These are phyloP conservation scores for Drosophila ambigua DNA, from an alignment of 1,140 invertebrate species.

Conservation along the genomic window DNA sequence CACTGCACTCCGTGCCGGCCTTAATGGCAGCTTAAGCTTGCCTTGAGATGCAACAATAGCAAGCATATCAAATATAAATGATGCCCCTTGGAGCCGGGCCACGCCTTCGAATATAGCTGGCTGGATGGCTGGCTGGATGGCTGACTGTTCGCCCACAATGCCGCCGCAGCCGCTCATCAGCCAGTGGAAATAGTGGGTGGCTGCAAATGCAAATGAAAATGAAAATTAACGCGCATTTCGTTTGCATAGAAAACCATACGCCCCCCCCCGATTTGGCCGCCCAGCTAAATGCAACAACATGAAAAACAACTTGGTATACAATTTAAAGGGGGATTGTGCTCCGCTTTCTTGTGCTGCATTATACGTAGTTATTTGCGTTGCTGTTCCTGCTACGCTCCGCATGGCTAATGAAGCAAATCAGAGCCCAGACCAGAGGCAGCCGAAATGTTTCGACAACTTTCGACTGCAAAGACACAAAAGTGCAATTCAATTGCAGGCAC, in stretches of 20 bases:
- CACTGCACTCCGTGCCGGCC: slow-evolving; percentile 31
- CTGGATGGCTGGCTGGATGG: slow-evolving; percentile 7
- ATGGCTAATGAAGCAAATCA: slow-evolving; percentile 65
- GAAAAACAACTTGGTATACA: slow-evolving; percentile 39
- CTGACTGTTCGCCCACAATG: too few relatives aligned
- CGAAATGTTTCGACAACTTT: slow-evolving; percentile 33
- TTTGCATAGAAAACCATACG: slow-evolving; percentile 10
- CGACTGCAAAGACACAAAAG: slow-evolving; percentile 39
- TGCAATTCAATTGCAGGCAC: slow-evolving; percentile 39
- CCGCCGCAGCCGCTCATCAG: slow-evolving; percentile 31
- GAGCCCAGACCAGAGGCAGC: slow-evolving; percentile 7
- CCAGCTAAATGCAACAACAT: slow-evolving; percentile 1
- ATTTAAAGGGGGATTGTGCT: slow-evolving; percentile 42
- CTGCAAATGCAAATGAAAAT: slow-evolving; percentile 65
- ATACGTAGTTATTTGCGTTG: slow-evolving; percentile 31
- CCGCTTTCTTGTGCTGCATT: slow-evolving; percentile 20
- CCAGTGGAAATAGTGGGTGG: not conserved
- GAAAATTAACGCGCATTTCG: slow-evolving; percentile 55
- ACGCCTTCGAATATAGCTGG: slow-evolving; percentile 2
- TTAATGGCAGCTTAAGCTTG: slow-evolving; percentile 73
- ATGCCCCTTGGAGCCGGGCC: slow-evolving; percentile 30
- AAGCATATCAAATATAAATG: slow-evolving; percentile 64
- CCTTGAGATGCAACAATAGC: slow-evolving; percentile 53
- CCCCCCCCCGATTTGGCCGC: slow-evolving; percentile 1
- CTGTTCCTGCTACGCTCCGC: slow-evolving; percentile 10